phyloP scores from a whole-genome alignment of 2,888 invertebrate species.

The Galerucella pusilla region DNA sequence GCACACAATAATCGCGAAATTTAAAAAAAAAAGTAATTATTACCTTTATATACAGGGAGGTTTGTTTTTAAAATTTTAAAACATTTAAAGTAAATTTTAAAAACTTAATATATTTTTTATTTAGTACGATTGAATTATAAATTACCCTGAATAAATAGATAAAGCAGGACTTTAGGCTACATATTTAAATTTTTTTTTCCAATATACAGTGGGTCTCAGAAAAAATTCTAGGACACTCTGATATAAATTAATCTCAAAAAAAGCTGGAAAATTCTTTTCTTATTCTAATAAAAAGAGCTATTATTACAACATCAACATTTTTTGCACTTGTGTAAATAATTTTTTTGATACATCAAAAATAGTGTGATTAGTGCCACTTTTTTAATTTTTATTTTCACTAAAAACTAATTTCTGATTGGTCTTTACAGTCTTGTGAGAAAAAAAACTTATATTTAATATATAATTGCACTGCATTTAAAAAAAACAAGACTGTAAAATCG shows the following conservation, averaged over 20 bases:
- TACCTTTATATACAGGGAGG: neutral
- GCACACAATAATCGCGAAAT: neutral
- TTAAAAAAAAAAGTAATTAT: neutral
- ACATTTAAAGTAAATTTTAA: neutral
- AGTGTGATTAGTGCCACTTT: conserved; percentile 1
- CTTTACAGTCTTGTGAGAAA: neutral
- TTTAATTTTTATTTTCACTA: neutral
- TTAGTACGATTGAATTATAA: neutral
- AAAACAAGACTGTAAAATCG: neutral
- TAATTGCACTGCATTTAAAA: conserved; percentile 3
- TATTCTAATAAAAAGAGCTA: conserved; percentile 1
- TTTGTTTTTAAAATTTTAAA: neutral
- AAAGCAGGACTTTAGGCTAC: neutral
- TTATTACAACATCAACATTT: conserved; percentile 19
- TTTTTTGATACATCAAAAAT: neutral
- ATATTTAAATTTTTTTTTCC: neutral
- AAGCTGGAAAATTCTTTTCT: neutral
- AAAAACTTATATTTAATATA: neutral
- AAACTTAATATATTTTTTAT: neutral
- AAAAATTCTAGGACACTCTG: neutral
- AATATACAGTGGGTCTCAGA: neutral
- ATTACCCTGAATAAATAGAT: neutral
- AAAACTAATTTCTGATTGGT: neutral
- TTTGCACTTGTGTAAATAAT: conserved; percentile 1
- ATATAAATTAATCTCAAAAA: conserved; percentile 4